Percentiles rank a stretch among this genome's conserved stretches.
These are phyloP conservation scores for Torymus tubicola DNA, from an alignment of 2,888 invertebrate genomes.

Conservation along the genomic window DNA sequence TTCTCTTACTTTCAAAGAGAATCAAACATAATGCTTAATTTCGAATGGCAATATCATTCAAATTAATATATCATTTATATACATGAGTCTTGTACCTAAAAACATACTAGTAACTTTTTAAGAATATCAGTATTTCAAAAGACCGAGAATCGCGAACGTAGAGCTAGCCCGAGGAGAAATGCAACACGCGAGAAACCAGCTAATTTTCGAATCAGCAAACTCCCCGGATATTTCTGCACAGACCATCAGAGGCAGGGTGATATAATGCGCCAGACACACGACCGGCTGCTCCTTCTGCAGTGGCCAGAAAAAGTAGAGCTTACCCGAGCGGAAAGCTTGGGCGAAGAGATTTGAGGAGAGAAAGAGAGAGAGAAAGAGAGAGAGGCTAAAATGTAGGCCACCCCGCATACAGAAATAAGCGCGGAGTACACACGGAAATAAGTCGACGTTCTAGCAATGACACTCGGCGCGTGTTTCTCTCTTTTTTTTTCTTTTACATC, in stretches of 20 bases:
- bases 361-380: neutral
- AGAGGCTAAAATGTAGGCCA: constrained; percentile 62
- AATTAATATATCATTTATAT: too few species aligned
- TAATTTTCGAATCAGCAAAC: neutral
- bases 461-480: constrained; percentile 26
- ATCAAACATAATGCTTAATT: too few species aligned
- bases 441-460: constrained; percentile 49
- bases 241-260: neutral
- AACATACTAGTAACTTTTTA: too few species aligned
- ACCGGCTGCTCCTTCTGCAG: neutral
- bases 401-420: constrained; percentile 62
- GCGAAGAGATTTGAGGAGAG: neutral
- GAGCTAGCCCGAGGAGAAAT: too few species aligned
- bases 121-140: too few species aligned
- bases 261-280: constrained; percentile 22
- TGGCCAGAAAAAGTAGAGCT: constrained; percentile 38
- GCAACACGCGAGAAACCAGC: neutral
- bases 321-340: constrained; percentile 1
- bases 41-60: too few species aligned
- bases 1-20: too few species aligned
- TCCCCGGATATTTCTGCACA: constrained; percentile 8
- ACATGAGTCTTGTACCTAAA: too few species aligned
- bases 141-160: too few species aligned
- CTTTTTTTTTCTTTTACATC: neutral
- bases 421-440: constrained; percentile 56